phyloP scores from a whole-genome alignment of 2,797 vertebrate species.

The Platalea minor region DNA sequence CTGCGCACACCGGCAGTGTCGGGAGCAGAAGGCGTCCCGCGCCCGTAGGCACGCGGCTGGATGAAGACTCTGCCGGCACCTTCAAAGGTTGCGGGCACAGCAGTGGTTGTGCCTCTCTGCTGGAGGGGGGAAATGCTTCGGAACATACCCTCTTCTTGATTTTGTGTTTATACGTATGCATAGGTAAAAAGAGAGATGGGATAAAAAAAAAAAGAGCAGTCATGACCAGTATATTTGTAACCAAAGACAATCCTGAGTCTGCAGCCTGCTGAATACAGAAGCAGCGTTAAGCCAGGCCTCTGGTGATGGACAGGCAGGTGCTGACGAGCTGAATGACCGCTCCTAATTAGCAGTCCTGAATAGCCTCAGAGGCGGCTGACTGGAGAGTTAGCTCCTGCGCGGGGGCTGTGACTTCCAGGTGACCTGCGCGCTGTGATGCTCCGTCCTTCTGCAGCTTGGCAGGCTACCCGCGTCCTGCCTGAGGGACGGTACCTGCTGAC shows the following conservation, averaged over 20 bases:
- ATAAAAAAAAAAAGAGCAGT: not conserved
- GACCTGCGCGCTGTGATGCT: not conserved
- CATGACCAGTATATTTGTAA: not conserved
- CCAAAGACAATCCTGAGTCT: rapidly evolving
- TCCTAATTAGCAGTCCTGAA: not conserved
- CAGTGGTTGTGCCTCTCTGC: not conserved
- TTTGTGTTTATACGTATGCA: rapidly evolving
- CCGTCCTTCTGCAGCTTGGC: not conserved
- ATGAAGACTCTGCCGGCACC: not conserved
- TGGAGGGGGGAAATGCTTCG: not conserved
- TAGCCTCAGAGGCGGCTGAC: not conserved
- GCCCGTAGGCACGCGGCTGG: rapidly evolving
- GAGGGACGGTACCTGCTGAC: not conserved
- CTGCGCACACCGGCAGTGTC: not conserved
- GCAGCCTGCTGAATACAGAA: not conserved
- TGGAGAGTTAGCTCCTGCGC: not conserved
- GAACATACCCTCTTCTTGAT: not conserved
- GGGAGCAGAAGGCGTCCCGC: not conserved
- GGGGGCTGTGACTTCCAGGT: not conserved
- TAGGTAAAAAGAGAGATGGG: not conserved
- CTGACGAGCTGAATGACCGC: not conserved
- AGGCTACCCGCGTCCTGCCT: rapidly evolving
- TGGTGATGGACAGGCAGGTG: not conserved
- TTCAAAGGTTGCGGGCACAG: not conserved
- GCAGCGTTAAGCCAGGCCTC: not conserved